Evolutionary conservation across 2,888 invertebrate genomes (phyloP).

Genomic region (Trachelus iudaicus): DNA sequence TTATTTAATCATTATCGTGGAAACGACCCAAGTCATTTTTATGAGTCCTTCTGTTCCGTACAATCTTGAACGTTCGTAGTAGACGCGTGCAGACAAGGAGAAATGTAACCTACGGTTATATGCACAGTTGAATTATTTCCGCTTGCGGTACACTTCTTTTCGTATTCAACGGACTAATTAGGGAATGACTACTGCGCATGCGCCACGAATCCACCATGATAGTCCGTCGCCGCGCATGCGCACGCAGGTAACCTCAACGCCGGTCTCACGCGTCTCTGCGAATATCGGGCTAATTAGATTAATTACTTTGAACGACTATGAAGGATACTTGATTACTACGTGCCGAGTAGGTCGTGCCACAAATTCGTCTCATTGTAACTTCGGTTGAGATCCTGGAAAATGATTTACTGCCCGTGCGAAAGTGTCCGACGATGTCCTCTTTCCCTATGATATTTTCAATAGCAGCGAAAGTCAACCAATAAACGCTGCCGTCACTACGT

Average conservation of each 20-base stretch:
- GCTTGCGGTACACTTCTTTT: slow-evolving; percentile 51
- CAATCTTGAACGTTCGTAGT: slow-evolving; percentile 8
- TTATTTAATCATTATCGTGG: background rate
- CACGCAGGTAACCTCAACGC: slow-evolving; percentile 24
- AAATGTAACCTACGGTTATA: slow-evolving; percentile 21
- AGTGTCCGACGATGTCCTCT: too few relatives aligned
- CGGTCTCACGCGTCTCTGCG: slow-evolving; percentile 35
- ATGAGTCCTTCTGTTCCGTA: background rate
- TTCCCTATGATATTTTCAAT: background rate
- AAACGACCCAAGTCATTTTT: background rate
- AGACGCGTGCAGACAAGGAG: slow-evolving; percentile 17
- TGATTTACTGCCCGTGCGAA: background rate
- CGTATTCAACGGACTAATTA: slow-evolving; percentile 47
- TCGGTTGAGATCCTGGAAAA: background rate
- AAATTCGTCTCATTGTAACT: background rate
- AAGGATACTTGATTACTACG: background rate
- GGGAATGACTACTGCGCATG: slow-evolving; percentile 42
- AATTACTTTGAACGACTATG: slow-evolving; percentile 20
- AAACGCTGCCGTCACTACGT: background rate
- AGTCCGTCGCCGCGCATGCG: slow-evolving; percentile 7
- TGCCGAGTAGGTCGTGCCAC: background rate
- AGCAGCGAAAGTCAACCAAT: background rate
- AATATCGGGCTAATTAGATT: slow-evolving; percentile 35
- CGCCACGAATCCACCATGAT: background rate
- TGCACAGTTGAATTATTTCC: slow-evolving; percentile 47